Evolutionary conservation across 2,888 invertebrate species (phyloP).

Genomic region (Lysandra coridon): DNA sequence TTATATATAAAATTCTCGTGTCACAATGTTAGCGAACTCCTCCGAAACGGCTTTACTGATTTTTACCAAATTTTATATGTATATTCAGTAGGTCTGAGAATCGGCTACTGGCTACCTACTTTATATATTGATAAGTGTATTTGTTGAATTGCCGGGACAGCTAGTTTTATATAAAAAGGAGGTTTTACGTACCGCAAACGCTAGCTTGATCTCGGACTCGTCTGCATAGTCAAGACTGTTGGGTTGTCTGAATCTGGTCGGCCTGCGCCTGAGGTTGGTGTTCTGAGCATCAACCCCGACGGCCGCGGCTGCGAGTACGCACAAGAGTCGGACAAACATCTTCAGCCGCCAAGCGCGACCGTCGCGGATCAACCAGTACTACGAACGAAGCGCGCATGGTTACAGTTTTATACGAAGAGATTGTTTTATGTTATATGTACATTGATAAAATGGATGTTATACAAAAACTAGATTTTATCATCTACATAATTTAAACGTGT

Average conservation of each 20-base stretch:
- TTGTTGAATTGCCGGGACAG: too few relatives aligned
- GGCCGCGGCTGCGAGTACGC: conserved; percentile 8
- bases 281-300: background rate
- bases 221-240: background rate
- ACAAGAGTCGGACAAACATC: background rate
- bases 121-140: too few relatives aligned
- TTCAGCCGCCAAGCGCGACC: background rate
- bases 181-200: conserved; percentile 39
- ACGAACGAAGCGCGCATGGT: background rate
- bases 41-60: too few relatives aligned
- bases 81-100: too few relatives aligned
- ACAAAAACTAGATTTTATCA: conserved; percentile 22
- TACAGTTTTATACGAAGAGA: conserved; percentile 15
- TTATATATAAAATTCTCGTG: too few relatives aligned
- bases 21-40: too few relatives aligned
- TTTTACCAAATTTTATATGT: too few relatives aligned
- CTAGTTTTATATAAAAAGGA: background rate
- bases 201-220: conserved; percentile 36
- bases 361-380: conserved; percentile 3
- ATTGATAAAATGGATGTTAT: background rate
- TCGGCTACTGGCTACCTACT: too few relatives aligned
- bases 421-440: background rate
- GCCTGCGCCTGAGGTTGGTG: conserved; percentile 5
- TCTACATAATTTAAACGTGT: background rate
- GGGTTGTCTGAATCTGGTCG: background rate